phyloP scores from a whole-genome alignment of 2,888 invertebrate species.

The Mycalesis mineus region DNA sequence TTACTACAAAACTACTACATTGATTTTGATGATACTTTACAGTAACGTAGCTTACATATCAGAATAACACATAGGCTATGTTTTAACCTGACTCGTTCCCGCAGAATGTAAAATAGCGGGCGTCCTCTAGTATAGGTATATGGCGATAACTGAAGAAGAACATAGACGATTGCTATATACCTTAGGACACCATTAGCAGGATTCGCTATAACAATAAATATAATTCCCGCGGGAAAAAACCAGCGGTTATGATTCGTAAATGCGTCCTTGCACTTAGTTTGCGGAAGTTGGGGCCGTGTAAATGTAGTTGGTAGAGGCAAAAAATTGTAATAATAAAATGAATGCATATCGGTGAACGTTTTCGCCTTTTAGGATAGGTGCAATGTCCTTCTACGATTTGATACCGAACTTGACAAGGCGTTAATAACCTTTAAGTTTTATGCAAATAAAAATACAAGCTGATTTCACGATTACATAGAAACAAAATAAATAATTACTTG shows the following conservation, averaged over 20 bases:
- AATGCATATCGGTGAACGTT: constrained; percentile 18
- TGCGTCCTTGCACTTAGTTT: constrained; percentile 6
- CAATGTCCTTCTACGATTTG: constrained; percentile 19
- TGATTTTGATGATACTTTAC: too few relatives aligned
- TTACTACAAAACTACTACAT: too few relatives aligned
- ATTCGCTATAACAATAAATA: neutral
- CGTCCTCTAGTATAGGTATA: too few relatives aligned
- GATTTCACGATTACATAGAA: too few relatives aligned
- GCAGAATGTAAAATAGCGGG: too few relatives aligned
- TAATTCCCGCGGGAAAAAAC: neutral
- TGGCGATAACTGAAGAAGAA: too few relatives aligned
- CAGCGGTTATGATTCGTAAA: neutral
- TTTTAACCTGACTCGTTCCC: too few relatives aligned
- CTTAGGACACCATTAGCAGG: too few relatives aligned
- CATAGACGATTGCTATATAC: too few relatives aligned
- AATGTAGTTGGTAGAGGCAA: constrained; percentile 14
- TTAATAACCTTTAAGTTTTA: neutral
- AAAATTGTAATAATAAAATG: constrained; percentile 12
- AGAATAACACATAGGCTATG: too few relatives aligned
- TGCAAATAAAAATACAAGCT: neutral
- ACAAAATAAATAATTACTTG: too few relatives aligned
- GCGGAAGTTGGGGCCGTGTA: constrained; percentile 22
- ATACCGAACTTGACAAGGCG: constrained; percentile 10
- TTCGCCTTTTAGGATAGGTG: constrained; percentile 3
- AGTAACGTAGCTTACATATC: too few relatives aligned